Evolutionary conservation across 2,113 vertebrate species (phyloP).

Genomic region (Chrysochloris asiatica): DNA sequence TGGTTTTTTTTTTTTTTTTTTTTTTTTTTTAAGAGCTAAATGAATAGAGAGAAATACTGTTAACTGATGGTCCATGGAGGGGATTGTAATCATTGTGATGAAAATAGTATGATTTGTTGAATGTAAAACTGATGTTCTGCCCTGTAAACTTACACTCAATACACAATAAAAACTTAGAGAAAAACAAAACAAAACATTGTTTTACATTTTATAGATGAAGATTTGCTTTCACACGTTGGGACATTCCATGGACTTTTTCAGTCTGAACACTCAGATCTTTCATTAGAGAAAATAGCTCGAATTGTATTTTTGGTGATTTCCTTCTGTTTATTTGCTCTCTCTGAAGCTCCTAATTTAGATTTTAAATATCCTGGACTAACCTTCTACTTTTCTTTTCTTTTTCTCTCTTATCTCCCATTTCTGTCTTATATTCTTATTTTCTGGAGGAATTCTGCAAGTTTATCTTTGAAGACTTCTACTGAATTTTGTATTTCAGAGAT

Average conservation of each 20-base stretch:
- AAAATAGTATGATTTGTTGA: too few species aligned
- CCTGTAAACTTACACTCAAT: too few species aligned
- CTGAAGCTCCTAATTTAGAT: too few species aligned
- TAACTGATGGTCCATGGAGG: too few species aligned
- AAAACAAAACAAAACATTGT: too few species aligned
- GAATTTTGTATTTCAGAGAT: background rate
- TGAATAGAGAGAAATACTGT: too few species aligned
- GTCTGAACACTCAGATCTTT: constrained; percentile 1
- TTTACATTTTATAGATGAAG: background rate
- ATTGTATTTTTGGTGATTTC: background rate
- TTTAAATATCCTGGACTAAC: background rate
- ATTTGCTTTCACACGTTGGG: background rate
- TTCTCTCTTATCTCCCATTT: constrained; percentile 1
- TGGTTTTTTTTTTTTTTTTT: too few species aligned
- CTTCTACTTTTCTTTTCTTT: constrained; percentile 12
- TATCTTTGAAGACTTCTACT: background rate
- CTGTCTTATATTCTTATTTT: constrained; percentile 6
- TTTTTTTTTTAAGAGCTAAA: too few species aligned
- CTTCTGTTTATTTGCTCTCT: background rate
- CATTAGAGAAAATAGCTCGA: background rate
- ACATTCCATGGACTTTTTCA: background rate
- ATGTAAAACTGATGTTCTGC: too few species aligned
- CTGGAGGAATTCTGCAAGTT: background rate
- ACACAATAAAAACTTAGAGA: too few species aligned
- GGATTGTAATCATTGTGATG: too few species aligned